Base-by-base conservation (phyloP, 2,888 invertebrate species). In the Metopia argyrocephala region DNA sequence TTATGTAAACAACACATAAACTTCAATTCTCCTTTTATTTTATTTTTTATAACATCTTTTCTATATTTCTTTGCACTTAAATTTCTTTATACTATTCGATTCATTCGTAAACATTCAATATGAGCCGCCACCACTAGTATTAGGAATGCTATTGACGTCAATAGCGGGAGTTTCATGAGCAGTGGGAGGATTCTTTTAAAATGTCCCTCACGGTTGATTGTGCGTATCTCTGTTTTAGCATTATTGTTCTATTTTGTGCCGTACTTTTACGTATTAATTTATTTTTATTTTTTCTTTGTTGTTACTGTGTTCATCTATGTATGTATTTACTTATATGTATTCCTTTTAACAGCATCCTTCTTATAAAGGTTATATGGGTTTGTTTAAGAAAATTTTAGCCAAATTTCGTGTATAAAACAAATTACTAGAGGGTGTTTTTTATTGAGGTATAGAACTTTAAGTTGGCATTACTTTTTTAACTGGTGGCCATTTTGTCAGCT, bases 121-220 rank as follows among this genome's bases (percentile, higher is more conserved):
- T 23, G n/a, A 27, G n/a, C n/a, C n/a, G n/a, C n/a, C n/a, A 52
- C 38, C 50, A 59, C 38, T 50, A 59, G 57, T 50, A 50, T 50
- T 66, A 74, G 65, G 57, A 57, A 59, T 59, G 57, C 38, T 50
- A 66, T 66, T 74, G 65, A 74, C 74, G 74, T 74, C 74, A 74
- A 52, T 71, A 9, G 25, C n/a, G n/a, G n/a, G n/a, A 54, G 23
- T n/a, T n/a, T n/a, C n/a, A n/a, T n/a, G 25, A 45, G 66, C 38
- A 54, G 46, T 0, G 46, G 20, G 27, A 7, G 21, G 5, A 15
- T 9, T 38, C 20, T 21, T 4, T 28, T 48, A 31, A 25, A n/a
- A 45, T 69, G 27, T 46, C 48, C 57, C 28, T 28, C 12, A 65
- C n/a, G 28, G 25, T 56, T 57, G 21, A 48, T 5, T 59, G 45